Evolutionary conservation across 2,888 invertebrate genomes (phyloP), one percentile per base, ranked within the genome.

Genomic region (Apoda limacodes): DNA sequence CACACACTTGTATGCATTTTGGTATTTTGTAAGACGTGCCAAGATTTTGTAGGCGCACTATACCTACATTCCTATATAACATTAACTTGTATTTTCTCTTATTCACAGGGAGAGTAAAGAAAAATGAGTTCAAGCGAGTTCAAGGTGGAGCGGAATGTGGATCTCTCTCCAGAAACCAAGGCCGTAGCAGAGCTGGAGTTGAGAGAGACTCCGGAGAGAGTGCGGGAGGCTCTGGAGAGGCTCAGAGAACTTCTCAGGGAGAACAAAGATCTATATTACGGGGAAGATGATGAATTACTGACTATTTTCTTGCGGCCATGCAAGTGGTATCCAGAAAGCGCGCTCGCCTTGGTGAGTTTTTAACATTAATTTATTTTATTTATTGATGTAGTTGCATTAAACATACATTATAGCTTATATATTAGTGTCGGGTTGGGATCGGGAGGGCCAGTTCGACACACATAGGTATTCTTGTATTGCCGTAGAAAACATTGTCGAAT

Each of bases 271-370:
- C 55, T 92, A 31, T 76, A 83, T 54, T 91, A 72, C 52, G 84
- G 83, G 35, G 90, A 90, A 22, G 90, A 90, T 45, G 92, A 93
- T 45, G 90, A 90, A 17, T 84, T 89, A 23, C 82, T 93, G 6
- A 76, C 86, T n/a, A 88, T 90, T 39, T 92, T 91, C 56, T 72
- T 93, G 34, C 83, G 93, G 35, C 90, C 92, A 13, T 89, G 89
- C 69, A 93, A 93, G 62, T 93, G 85, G 75, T 92, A 93, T 48
- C 88, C 92, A 1, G 83, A 92, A 49, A 91, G 92, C 66, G 93
- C 93, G 0, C 71, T 87, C 33, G 87, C 87, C 53, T 71, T 93
- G 81, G 91, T 90, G 60, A 86, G 86, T 78, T 22, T 10, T 26
- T 28, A 32, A 30, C 17, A 17, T 7, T 21, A 23, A 19, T 13